phyloP scores from a whole-genome alignment of 35 echinoderm and acorn worm species.

The Apostichopus californicus region DNA sequence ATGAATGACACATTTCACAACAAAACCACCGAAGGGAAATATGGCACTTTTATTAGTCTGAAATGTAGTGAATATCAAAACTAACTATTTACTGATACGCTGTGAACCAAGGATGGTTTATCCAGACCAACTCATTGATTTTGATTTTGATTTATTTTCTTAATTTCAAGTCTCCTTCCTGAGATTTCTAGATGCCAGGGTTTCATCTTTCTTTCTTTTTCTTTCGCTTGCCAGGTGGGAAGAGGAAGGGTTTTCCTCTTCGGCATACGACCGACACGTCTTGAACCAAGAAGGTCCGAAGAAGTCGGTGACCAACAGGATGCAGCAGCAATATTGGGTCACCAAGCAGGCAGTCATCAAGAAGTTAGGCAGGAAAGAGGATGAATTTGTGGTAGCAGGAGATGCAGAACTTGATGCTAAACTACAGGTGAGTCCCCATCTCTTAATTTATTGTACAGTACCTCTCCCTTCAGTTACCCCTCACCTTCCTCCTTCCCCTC shows the following conservation, averaged over 20 bases:
- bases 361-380: conserved; percentile 96
- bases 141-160: neutral
- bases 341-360: conserved; percentile 99
- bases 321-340: conserved; percentile 98
- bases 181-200: neutral
- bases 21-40: no score
- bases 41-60: no score
- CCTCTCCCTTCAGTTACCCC: no score
- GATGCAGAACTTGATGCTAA: conserved; percentile 98
- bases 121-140: no score
- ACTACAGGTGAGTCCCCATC: conserved; percentile 68
- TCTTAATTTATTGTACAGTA: no score
- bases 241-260: conserved; percentile 81
- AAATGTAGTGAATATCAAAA: no score
- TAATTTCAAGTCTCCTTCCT: neutral
- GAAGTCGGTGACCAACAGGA: conserved; percentile 87
- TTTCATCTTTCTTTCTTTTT: conserved; percentile 5
- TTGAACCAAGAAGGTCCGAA: conserved; percentile 68
- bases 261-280: conserved; percentile 82
- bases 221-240: conserved; percentile 58
- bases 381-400: conserved; percentile 97
- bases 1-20: no score
- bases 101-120: no score
- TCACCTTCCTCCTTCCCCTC: no score
- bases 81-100: no score